Percentiles rank a stretch among this genome's conserved stretches.
These are phyloP conservation scores for Limnodromus scolopaceus DNA, from an alignment of 2,797 vertebrate species.

Conservation along the genomic window DNA sequence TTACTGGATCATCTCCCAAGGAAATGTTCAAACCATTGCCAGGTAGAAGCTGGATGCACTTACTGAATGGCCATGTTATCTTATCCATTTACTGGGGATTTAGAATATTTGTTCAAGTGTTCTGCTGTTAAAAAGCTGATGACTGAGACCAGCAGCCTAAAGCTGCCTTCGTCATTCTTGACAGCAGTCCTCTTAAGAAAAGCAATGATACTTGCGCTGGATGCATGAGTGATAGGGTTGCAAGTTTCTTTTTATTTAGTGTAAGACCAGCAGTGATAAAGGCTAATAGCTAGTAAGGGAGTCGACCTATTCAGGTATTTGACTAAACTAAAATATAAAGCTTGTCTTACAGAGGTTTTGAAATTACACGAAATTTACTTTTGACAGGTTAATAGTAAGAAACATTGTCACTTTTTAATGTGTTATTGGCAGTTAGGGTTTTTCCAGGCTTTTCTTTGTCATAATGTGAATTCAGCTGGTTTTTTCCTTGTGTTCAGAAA, in stretches of 20 bases:
- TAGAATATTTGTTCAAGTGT: neutral
- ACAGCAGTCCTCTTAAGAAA: neutral
- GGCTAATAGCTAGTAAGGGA: neutral
- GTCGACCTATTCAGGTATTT: neutral
- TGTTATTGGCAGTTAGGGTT: neutral
- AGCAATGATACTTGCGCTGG: neutral
- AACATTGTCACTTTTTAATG: neutral
- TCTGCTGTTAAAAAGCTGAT: neutral
- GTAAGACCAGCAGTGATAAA: neutral
- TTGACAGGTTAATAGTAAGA: neutral
- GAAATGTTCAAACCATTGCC: neutral
- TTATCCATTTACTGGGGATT: neutral
- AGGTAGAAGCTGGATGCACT: neutral
- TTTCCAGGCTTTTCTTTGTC: neutral
- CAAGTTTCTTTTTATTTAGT: neutral
- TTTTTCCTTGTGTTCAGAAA: neutral
- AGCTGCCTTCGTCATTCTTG: neutral
- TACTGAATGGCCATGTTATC: rapidly evolving
- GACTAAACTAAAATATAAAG: neutral
- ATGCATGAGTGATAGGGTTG: neutral
- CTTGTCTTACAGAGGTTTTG: neutral
- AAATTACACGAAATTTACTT: neutral
- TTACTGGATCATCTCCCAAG: neutral
- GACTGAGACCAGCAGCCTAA: neutral
- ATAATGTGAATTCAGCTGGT: neutral